Conservation (phyloP, 2,797 vertebrate species). For the Siniperca obscura region DNA sequence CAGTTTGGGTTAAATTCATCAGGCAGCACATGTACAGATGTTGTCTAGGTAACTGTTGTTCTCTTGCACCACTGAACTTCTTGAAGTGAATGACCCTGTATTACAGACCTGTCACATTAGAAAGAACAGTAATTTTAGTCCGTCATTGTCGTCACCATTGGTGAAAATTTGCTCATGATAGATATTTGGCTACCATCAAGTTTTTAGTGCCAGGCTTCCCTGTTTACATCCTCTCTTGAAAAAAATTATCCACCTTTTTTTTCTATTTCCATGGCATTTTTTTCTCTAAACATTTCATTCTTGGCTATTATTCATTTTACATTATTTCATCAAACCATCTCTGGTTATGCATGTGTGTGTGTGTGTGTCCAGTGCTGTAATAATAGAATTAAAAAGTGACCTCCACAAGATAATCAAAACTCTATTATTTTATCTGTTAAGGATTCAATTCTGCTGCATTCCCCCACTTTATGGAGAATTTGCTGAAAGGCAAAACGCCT, state of each 20-base stretch:
- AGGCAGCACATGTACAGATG: conserved; percentile 1
- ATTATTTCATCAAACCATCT: neutral
- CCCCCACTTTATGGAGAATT: no score
- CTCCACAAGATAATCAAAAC: neutral
- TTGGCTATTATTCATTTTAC: neutral
- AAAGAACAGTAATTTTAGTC: neutral
- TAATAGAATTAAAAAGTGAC: conserved; percentile 1
- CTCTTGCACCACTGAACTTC: neutral
- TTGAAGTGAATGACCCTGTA: neutral
- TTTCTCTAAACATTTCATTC: neutral
- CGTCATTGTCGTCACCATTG: neutral
- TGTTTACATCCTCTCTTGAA: neutral
- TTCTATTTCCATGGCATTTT: neutral
- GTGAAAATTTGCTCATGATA: neutral
- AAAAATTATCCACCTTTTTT: neutral
- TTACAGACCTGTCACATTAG: neutral
- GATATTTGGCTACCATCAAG: neutral
- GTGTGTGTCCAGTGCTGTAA: neutral
- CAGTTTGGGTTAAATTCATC: conserved; percentile 2
- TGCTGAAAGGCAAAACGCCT: neutral
- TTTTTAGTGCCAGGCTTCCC: neutral
- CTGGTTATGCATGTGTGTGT: no score
- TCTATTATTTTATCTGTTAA: neutral
- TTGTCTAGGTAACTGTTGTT: conserved; percentile 23
- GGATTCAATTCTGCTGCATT: neutral